Conservation (phyloP, 2,888 invertebrate species). For the Latrodectus hesperus region DNA sequence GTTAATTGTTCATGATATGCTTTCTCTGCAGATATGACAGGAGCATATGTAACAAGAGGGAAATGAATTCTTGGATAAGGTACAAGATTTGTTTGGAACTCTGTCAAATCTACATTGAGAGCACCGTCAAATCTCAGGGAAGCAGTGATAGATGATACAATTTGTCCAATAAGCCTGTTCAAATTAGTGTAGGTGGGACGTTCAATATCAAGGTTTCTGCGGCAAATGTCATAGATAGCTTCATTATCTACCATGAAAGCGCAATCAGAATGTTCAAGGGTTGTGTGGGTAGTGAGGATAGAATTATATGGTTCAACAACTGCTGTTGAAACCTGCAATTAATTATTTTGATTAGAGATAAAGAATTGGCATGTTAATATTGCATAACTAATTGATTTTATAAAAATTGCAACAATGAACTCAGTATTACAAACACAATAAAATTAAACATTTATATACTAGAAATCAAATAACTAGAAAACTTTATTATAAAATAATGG, state of each 20-base stretch:
- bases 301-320: conserved; percentile 72
- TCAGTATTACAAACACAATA: no score
- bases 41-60: conserved; percentile 81
- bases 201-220: conserved; percentile 94
- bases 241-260: conserved; percentile 78
- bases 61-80: conserved; percentile 95
- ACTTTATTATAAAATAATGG: no score
- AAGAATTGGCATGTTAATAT: no score
- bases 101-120: conserved; percentile 88
- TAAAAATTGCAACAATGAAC: no score
- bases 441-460: no score
- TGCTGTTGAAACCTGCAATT: conserved; percentile 70
- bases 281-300: conserved; percentile 72
- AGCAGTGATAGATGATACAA: conserved; percentile 85
- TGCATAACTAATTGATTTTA: no score
- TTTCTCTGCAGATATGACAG: conserved; percentile 76
- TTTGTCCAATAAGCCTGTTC: conserved; percentile 77
- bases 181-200: conserved; percentile 95
- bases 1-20: conserved; percentile 76
- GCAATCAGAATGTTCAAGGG: conserved; percentile 72
- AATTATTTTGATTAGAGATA: no score
- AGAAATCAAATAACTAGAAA: no score
- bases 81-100: conserved; percentile 88
- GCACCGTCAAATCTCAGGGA: conserved; percentile 95
- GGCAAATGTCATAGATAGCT: conserved; percentile 81